These are phyloP conservation scores for Diarsia rubi DNA, from an alignment of 2,888 invertebrate genomes.

Conservation along the genomic window DNA sequence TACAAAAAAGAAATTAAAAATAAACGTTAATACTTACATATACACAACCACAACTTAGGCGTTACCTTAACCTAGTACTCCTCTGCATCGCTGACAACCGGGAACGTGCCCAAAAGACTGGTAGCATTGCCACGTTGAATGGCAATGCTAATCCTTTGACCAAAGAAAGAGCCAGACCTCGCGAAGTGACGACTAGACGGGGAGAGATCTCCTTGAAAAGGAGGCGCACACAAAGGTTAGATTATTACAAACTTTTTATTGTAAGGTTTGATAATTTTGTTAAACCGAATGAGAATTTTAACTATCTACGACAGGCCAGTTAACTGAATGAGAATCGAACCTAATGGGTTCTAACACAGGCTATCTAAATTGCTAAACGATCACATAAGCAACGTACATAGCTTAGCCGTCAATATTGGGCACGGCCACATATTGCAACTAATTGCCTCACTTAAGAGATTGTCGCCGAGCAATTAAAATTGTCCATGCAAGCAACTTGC, in stretches of 20 bases:
- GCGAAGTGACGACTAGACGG: too few relatives aligned
- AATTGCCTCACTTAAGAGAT: constrained; percentile 47
- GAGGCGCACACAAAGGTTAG: too few relatives aligned
- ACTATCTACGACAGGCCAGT: not conserved
- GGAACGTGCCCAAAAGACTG: too few relatives aligned
- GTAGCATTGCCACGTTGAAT: too few relatives aligned
- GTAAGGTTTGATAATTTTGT: not conserved
- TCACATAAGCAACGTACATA: not conserved
- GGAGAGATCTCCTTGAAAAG: too few relatives aligned
- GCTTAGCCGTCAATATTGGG: constrained; percentile 35
- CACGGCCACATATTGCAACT: constrained; percentile 21
- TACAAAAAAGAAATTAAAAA: too few relatives aligned
- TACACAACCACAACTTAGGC: too few relatives aligned
- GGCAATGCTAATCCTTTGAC: too few relatives aligned
- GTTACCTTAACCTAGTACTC: too few relatives aligned
- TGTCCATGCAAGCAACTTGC: not conserved
- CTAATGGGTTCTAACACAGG: not conserved
- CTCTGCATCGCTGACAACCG: too few relatives aligned
- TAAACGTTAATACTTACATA: too few relatives aligned
- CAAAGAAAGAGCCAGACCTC: too few relatives aligned
- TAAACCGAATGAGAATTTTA: not conserved
- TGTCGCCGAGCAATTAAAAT: constrained; percentile 33
- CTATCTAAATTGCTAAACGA: constrained; percentile 23
- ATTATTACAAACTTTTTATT: not conserved
- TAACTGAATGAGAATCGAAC: not conserved